Evolutionary conservation across 2,888 invertebrate genomes (phyloP).

Genomic region (Stenodema calcarata): DNA sequence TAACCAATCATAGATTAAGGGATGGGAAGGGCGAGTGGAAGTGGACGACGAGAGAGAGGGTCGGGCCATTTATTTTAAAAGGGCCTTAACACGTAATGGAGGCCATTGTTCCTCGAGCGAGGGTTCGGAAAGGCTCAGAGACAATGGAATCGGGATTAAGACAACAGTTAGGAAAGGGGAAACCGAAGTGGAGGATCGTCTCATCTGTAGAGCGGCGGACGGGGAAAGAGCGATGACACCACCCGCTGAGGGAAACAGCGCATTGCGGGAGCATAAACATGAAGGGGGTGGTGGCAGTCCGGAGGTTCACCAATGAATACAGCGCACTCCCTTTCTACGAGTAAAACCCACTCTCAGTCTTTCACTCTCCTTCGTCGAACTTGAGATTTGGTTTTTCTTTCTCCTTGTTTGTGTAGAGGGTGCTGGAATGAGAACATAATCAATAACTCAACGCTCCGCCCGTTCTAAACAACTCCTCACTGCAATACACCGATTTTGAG

Average conservation of each 20-base stretch:
- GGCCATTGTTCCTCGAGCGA: constrained; percentile 28
- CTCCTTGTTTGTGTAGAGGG: not conserved
- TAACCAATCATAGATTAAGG: constrained; percentile 30
- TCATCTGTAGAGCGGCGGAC: not conserved
- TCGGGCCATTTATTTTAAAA: constrained; percentile 24
- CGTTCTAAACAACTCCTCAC: too few relatives aligned
- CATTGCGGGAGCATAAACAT: constrained; percentile 49
- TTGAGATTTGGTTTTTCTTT: not conserved
- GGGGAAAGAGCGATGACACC: constrained; percentile 18
- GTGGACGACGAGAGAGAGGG: not conserved
- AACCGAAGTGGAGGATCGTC: not conserved
- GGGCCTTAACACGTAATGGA: constrained; percentile 46
- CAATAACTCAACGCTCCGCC: not conserved
- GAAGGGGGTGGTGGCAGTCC: constrained; percentile 30
- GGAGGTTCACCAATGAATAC: constrained; percentile 18
- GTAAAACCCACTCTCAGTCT: constrained; percentile 20
- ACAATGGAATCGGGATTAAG: constrained; percentile 47
- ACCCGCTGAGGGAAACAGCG: constrained; percentile 23
- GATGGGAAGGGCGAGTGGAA: not conserved
- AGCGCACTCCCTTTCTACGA: constrained; percentile 17
- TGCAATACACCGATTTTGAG: too few relatives aligned
- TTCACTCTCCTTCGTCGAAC: not conserved
- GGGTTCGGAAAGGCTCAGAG: constrained; percentile 20
- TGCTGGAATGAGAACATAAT: not conserved
- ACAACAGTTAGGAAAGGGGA: constrained; percentile 16